Conservation (phyloP, 2,797 vertebrate species). For the Helostoma temminkii region DNA sequence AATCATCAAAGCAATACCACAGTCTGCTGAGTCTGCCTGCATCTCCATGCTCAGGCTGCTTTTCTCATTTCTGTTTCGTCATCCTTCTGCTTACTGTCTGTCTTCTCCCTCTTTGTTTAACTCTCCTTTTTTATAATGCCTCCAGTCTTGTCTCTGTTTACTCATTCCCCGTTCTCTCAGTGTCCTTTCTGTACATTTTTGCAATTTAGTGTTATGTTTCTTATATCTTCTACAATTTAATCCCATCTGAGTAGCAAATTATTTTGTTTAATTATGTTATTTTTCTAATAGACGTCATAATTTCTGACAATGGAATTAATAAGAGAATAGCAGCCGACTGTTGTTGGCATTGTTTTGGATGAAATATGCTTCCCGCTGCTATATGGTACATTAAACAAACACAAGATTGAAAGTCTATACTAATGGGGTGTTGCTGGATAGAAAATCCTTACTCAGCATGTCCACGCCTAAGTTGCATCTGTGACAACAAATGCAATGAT, state of each 20-base stretch:
- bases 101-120: constrained; percentile 9
- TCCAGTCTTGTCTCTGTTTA: background rate
- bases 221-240: background rate
- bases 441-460: constrained; percentile 30
- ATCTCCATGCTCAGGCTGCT: constrained; percentile 39
- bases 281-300: constrained; percentile 4
- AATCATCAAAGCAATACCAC: constrained; percentile 63
- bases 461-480: constrained; percentile 11
- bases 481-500: constrained; percentile 22
- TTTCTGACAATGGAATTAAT: background rate
- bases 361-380: background rate
- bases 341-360: constrained; percentile 7
- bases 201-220: background rate
- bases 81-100: constrained; percentile 5
- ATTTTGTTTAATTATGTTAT: background rate
- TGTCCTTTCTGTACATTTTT: background rate
- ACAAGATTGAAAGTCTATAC: constrained; percentile 3
- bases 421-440: constrained; percentile 18
- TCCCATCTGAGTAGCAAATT: background rate
- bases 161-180: background rate
- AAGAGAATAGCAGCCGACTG: background rate
- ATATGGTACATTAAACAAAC: too few species aligned
- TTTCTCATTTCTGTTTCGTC: constrained; percentile 38
- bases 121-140: background rate
- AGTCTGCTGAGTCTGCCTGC: constrained; percentile 49